Percentiles rank a stretch among this genome's conserved stretches.
Conservation (phyloP, 1,140 invertebrate species). For the Meloidogyne hapla region DNA sequence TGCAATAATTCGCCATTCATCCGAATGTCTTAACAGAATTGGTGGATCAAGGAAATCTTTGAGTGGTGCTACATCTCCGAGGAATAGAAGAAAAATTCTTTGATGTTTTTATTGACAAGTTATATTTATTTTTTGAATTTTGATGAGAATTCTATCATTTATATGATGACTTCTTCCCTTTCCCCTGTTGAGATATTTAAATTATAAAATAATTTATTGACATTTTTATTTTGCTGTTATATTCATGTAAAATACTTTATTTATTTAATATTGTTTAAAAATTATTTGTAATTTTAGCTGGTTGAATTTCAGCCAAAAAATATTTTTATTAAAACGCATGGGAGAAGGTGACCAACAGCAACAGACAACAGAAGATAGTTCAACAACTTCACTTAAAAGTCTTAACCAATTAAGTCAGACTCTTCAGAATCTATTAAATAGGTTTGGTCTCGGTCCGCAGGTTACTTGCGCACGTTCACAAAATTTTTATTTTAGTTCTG, state of each 20-base stretch:
- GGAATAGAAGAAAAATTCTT: not conserved
- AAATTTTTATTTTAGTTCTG: slow-evolving; percentile 15
- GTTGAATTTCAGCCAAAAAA: too few relatives aligned
- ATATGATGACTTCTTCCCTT: too few relatives aligned
- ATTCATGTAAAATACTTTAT: too few relatives aligned
- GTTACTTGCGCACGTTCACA: not conserved
- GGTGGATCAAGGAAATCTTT: not conserved
- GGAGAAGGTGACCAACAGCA: not conserved
- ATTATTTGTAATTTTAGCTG: too few relatives aligned
- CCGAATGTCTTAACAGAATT: not conserved
- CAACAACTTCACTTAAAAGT: slow-evolving; percentile 5
- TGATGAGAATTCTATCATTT: too few relatives aligned
- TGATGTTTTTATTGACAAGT: not conserved
- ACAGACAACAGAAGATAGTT: not conserved
- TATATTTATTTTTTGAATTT: too few relatives aligned
- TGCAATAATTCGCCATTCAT: not conserved
- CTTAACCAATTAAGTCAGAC: slow-evolving; percentile 10
- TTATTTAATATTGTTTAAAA: too few relatives aligned
- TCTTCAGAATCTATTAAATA: slow-evolving; percentile 18
- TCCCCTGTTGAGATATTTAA: too few relatives aligned
- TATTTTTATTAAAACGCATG: not conserved
- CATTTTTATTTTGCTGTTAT: too few relatives aligned
- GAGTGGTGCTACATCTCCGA: not conserved
- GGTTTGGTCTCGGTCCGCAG: not conserved
- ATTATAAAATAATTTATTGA: too few relatives aligned